Percentiles rank a stretch among this genome's conserved stretches.
phyloP scores from a whole-genome alignment of 2,888 invertebrate genomes.

The Xestia sexstrigata region DNA sequence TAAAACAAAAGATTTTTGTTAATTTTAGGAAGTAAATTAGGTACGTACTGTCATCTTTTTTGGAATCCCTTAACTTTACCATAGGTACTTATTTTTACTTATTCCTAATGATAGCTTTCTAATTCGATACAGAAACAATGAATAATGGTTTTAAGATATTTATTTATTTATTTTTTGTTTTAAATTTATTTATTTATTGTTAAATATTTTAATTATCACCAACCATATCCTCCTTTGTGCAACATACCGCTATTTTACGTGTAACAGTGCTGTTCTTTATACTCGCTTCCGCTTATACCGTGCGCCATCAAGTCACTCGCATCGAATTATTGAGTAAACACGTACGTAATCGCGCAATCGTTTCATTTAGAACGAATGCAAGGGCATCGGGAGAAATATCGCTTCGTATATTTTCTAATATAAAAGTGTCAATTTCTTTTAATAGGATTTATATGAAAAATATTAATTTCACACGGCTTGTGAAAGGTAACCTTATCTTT shows the following conservation, averaged over 20 bases:
- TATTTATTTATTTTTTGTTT: too few relatives aligned
- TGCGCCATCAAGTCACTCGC: constrained; percentile 74
- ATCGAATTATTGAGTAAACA: constrained; percentile 91
- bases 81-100: too few relatives aligned
- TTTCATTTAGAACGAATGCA: constrained; percentile 85
- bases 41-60: not conserved
- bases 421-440: constrained; percentile 79
- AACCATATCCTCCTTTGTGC: not conserved
- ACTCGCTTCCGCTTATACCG: constrained; percentile 69
- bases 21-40: not conserved
- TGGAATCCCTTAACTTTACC: not conserved
- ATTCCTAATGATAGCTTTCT: not conserved
- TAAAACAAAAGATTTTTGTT: not conserved
- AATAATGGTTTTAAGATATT: not conserved
- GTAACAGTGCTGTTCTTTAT: not conserved
- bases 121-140: not conserved
- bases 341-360: constrained; percentile 86
- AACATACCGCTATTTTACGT: not conserved
- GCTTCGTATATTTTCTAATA: constrained; percentile 81
- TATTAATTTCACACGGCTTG: constrained; percentile 27
- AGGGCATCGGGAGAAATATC: constrained; percentile 84
- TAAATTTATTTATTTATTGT: too few relatives aligned
- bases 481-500: constrained; percentile 39
- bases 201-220: not conserved
- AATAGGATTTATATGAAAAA: constrained; percentile 77